Evolutionary conservation across 2,113 vertebrate species (phyloP), one percentile per base, ranked within the genome.

Genomic region (Rhabdomys dilectus): DNA sequence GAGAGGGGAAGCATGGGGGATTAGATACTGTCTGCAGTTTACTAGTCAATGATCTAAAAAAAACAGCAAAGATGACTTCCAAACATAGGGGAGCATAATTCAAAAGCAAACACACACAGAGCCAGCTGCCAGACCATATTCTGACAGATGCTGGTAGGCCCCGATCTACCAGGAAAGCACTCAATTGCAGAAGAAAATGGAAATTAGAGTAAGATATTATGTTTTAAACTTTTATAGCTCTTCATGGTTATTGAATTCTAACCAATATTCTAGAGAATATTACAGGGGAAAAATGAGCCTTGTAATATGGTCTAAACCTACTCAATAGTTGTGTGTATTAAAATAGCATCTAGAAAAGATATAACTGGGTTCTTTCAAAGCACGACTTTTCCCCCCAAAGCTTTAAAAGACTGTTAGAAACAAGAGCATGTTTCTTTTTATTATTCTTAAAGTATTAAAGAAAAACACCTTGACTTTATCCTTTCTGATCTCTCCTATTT

Each of bases 391-490:
- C 31, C 34, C 42, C 19, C 26, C 93, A 92, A 95, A 97, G 89
- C 77, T 95, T 73, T 91, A 84, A 95, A 88, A 76, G 89, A 77
- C 39, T 70, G 66, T 95, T 97, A 95, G 66, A 97, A 98, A 92
- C 51, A 95, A 95, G 70, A 91, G 12, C 76, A 82, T 58, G 36
- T 68, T 85, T 70, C 91, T 76, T 94, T 81, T 64, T 91, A 70
- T 51, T 91, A 68, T 93, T 81, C 60, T 86, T 91, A 87, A 95
- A 95, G 76, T 66, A 94, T 95, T 93, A 94, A 97, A 93, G 78
- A 81, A 75, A 96, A 97, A 97, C 95, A 96, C 97, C 93, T 97
- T 97, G 96, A 97, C 96, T 97, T 96, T 91, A 97, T 96, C 85
- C 93, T 97, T 96, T 96, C 36, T 93, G 91, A 96, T 92, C 95